Evolutionary conservation across 2,113 vertebrate genomes (phyloP), one percentile per base, ranked within the genome.

Genomic region (Puffinus mauretanicus): DNA sequence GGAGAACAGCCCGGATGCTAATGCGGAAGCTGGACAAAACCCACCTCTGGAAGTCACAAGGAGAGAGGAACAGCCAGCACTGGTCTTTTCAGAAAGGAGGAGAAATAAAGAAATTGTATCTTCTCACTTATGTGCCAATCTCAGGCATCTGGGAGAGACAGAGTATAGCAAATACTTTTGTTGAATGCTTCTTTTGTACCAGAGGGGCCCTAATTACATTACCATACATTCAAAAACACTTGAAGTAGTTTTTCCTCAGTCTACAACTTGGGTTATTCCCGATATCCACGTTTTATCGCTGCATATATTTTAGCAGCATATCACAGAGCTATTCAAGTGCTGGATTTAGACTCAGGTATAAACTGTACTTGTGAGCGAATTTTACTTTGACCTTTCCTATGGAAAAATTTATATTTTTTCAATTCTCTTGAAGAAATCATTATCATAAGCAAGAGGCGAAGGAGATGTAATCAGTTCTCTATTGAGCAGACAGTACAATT

Each of bases 381-480:
- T 69, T 79, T 58, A 82, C 71, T 79, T 86, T 47, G 30, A 52
- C 55, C 26, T 69, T 87, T 75, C 72, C 34, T 79, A 38, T 54
- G 38, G 38, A 90, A 87, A 72, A 87, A 90, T 38, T 83, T 79
- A 19, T 46, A 70, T 66, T 76, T 82, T 82, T 83, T 82, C 2
- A 0, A 44, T 46, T 75, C 46, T 61, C 32, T 83, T 82, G 65
- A 90, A 83, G 61, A 86, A 86, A 79, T 82, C 61, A 75, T 90
- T 92, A 70, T 29, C 46, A 70, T 79, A 94, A 70, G 82, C 51
- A 90, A 92, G 67, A 83, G 44, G 71, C 86, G 71, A 89, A 69
- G n/a, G 38, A 92, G 71, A 89, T 69, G 66, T 79, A 89, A 94
- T 94, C 77, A 89, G 66, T 83, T 94, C 61, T 70, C 89, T 80